phyloP scores from a whole-genome alignment of 2,888 invertebrate genomes.

The Orchesellides sinensis region DNA sequence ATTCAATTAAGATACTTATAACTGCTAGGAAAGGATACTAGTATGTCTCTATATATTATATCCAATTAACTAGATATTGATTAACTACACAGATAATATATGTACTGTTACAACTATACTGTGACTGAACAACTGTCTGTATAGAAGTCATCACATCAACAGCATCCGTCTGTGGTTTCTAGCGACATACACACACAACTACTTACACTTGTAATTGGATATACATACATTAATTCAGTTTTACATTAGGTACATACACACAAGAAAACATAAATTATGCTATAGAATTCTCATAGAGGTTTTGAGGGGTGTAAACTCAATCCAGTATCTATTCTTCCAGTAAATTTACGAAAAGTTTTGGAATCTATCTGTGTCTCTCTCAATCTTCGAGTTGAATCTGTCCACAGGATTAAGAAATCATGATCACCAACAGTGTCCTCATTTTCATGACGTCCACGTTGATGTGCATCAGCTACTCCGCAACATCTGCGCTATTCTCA shows the following conservation, averaged over 20 bases:
- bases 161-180: constrained; percentile 31
- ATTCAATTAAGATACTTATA: constrained; percentile 9
- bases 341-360: constrained; percentile 16
- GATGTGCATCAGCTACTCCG: constrained; percentile 67
- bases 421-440: constrained; percentile 70
- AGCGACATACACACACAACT: too few species aligned
- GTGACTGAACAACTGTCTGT: neutral
- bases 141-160: neutral
- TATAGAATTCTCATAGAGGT: too few species aligned
- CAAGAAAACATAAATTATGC: too few species aligned
- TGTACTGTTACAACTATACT: neutral
- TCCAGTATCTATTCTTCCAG: constrained; percentile 49
- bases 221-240: too few species aligned
- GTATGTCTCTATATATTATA: too few species aligned
- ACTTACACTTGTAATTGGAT: too few species aligned
- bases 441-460: constrained; percentile 69
- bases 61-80: too few species aligned
- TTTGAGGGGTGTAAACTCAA: neutral
- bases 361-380: constrained; percentile 24
- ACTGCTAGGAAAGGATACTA: neutral
- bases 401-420: constrained; percentile 55
- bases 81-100: too few species aligned
- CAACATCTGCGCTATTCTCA: constrained; percentile 68
- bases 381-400: constrained; percentile 56
- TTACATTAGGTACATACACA: too few species aligned